phyloP scores from a whole-genome alignment of 2,113 vertebrate genomes.

The Salvelinus fontinalis region DNA sequence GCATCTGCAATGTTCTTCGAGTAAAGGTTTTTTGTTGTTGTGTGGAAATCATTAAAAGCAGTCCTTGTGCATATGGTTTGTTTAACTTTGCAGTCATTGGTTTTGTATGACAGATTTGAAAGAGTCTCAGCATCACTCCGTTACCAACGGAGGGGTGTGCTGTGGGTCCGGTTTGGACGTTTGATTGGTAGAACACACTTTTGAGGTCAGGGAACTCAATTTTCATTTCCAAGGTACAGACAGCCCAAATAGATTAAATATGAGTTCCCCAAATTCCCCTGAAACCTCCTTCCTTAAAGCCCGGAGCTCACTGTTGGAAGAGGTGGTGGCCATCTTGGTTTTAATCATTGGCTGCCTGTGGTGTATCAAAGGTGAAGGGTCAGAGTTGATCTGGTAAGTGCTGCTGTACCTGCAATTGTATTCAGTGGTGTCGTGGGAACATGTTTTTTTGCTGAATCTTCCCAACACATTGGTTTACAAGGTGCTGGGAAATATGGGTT shows the following conservation, averaged over 20 bases:
- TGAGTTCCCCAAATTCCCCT: constrained; percentile 21
- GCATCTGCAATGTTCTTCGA: too few species aligned
- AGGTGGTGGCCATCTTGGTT: constrained; percentile 48
- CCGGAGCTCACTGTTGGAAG: constrained; percentile 9
- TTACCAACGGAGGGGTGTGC: neutral
- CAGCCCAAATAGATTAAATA: constrained; percentile 43
- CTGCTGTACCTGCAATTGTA: neutral
- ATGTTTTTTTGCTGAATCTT: neutral
- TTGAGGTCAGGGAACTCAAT: constrained; percentile 30
- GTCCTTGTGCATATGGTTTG: too few species aligned
- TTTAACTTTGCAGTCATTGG: too few species aligned
- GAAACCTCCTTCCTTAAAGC: constrained; percentile 4
- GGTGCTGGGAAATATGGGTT: neutral
- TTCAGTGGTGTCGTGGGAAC: constrained; percentile 1
- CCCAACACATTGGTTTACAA: neutral
- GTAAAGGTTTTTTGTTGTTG: too few species aligned
- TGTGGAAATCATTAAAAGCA: too few species aligned
- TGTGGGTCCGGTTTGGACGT: constrained; percentile 24
- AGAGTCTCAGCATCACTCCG: too few species aligned
- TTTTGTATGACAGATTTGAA: too few species aligned
- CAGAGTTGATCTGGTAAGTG: constrained; percentile 24
- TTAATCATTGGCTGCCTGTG: constrained; percentile 32
- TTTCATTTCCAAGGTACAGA: constrained; percentile 63
- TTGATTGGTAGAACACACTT: constrained; percentile 11
- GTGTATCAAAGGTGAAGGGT: constrained; percentile 52